Conservation (phyloP, 2,888 invertebrate species). For the Myopa testacea region DNA sequence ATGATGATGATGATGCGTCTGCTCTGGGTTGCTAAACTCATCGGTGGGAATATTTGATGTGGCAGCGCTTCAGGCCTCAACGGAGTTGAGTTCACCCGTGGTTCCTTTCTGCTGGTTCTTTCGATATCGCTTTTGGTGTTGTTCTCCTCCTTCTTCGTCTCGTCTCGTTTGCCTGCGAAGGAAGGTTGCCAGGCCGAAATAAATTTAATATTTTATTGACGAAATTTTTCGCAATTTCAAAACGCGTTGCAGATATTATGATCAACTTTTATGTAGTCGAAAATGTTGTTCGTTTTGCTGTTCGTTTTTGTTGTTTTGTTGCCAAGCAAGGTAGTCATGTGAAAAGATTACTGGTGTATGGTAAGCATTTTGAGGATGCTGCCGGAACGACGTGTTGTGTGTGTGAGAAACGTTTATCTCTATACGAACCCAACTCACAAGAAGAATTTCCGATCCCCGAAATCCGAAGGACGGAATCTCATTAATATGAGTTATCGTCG, state of each 20-base stretch:
- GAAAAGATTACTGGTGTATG: too few relatives aligned
- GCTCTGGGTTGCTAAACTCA: background rate
- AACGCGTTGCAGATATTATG: background rate
- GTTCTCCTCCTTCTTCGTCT: background rate
- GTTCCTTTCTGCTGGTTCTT: background rate
- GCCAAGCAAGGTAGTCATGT: too few relatives aligned
- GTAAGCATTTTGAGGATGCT: too few relatives aligned
- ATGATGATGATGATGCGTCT: background rate
- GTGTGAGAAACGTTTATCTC: too few relatives aligned
- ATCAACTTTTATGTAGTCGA: background rate
- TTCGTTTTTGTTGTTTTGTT: background rate
- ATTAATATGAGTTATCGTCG: too few relatives aligned
- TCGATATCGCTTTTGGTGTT: background rate
- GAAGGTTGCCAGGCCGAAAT: conserved; percentile 1
- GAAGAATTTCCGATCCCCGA: too few relatives aligned
- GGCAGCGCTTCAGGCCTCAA: conserved; percentile 32
- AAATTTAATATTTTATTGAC: conserved; percentile 25
- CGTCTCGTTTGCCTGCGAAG: background rate
- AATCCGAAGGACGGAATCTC: too few relatives aligned
- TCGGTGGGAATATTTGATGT: conserved; percentile 20
- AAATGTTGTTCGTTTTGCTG: background rate
- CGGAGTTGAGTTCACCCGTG: conserved; percentile 5
- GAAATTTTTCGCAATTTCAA: conserved; percentile 24
- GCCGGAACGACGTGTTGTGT: too few relatives aligned
- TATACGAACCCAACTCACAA: too few relatives aligned